Evolutionary conservation across 2,113 vertebrate species (phyloP).

Genomic region (Excalfactoria chinensis): DNA sequence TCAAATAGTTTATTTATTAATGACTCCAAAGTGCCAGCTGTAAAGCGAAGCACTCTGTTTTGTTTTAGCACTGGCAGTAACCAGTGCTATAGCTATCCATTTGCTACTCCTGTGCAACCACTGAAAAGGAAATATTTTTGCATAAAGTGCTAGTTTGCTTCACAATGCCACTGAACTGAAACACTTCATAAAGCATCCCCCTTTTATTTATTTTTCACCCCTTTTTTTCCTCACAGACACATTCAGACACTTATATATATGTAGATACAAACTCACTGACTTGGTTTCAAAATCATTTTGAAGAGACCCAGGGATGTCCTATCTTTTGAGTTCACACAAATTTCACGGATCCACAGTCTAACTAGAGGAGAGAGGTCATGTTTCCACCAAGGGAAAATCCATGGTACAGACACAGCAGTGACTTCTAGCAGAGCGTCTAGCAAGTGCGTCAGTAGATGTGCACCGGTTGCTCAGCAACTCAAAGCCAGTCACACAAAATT

Average conservation of each 20-base stretch:
- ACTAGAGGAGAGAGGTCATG: not conserved
- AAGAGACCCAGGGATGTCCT: not conserved
- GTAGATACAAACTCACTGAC: not conserved
- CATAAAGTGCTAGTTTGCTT: not conserved
- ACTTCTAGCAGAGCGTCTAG: rapidly evolving
- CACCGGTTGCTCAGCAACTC: too few relatives aligned
- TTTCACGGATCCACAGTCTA: not conserved
- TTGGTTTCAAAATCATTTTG: not conserved
- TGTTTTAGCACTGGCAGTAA: not conserved
- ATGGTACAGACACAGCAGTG: not conserved
- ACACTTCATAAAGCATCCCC: not conserved
- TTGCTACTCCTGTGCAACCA: not conserved
- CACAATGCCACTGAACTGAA: not conserved
- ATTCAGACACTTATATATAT: too few relatives aligned
- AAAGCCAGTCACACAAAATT: not conserved
- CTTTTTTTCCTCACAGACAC: not conserved
- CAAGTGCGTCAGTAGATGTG: too few relatives aligned
- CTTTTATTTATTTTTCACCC: not conserved
- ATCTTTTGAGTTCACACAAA: not conserved
- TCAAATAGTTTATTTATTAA: constrained; percentile 7
- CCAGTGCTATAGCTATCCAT: not conserved
- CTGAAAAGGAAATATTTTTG: not conserved
- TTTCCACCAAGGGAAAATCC: not conserved
- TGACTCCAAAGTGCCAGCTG: not conserved
- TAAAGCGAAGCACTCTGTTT: not conserved